phyloP scores from a whole-genome alignment of 2,113 vertebrate genomes.

The Phylloscopus trochiloides region DNA sequence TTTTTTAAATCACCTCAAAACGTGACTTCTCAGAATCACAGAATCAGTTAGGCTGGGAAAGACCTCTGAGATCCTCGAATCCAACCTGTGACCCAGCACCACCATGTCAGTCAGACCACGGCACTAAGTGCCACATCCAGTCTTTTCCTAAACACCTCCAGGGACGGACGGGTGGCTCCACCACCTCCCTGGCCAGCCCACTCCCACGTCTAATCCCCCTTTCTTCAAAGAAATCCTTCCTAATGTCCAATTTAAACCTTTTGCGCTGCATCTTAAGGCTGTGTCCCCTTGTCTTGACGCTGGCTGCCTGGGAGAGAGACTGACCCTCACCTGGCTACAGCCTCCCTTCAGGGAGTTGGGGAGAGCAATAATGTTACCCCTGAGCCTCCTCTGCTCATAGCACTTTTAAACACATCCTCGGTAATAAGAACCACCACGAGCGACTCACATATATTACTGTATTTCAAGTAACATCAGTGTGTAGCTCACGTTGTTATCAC shows the following conservation, averaged over 20 bases:
- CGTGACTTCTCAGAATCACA: background rate
- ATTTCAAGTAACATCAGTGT: background rate
- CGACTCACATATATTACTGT: rapidly evolving
- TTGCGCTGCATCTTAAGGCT: background rate
- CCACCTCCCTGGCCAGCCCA: background rate
- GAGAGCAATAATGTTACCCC: too few species aligned
- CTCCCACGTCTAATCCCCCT: too few species aligned
- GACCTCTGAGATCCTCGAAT: background rate
- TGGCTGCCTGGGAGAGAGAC: too few species aligned
- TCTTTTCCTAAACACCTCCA: background rate
- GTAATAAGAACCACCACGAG: background rate
- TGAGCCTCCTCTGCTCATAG: background rate
- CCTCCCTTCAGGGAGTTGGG: background rate
- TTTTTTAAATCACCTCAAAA: background rate
- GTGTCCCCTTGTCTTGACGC: too few species aligned
- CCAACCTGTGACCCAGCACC: too few species aligned
- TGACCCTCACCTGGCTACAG: too few species aligned
- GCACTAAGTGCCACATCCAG: too few species aligned
- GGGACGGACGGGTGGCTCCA: background rate
- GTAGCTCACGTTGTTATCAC: background rate
- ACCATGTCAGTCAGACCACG: background rate
- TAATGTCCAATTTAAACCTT: background rate
- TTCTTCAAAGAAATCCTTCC: background rate
- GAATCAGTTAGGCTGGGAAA: background rate
- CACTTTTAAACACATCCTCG: background rate